Evolutionary conservation across 2,888 invertebrate species (phyloP).

Genomic region (Macaria notata): DNA sequence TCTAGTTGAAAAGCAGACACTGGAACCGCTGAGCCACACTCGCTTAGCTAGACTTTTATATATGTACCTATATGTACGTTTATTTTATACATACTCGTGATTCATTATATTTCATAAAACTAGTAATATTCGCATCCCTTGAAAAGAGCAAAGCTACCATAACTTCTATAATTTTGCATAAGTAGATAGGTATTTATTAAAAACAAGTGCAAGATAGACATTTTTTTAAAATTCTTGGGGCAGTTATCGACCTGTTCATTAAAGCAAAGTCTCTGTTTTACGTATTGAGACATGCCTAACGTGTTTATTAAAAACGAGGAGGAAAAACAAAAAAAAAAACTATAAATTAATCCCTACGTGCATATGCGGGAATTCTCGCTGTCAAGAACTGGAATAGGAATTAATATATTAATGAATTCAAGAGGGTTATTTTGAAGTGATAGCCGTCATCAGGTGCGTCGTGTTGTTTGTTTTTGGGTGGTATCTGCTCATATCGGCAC

Average conservation of each 20-base stretch:
- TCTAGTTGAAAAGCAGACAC: too few species aligned
- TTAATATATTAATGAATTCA: conserved; percentile 35
- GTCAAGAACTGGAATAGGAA: conserved; percentile 44
- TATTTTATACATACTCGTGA: too few species aligned
- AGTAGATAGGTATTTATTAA: too few species aligned
- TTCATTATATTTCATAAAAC: too few species aligned
- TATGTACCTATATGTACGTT: too few species aligned
- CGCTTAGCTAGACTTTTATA: too few species aligned
- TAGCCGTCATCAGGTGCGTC: conserved; percentile 41
- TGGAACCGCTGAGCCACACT: too few species aligned
- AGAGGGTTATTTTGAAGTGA: conserved; percentile 42
- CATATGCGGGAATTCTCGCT: conserved; percentile 46
- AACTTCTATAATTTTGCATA: too few species aligned
- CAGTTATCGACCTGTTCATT: conserved; percentile 63
- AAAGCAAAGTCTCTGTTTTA: conserved; percentile 56
- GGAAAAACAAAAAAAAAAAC: conserved; percentile 40
- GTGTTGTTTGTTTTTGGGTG: conserved; percentile 52
- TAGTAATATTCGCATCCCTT: too few species aligned
- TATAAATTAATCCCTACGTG: conserved; percentile 40
- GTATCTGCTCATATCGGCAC: conserved; percentile 41
- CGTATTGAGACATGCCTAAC: conserved; percentile 75
- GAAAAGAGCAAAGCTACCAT: too few species aligned
- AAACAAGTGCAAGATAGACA: too few species aligned
- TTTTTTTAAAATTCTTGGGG: neutral
- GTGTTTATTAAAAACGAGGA: conserved; percentile 49